Conservation (phyloP, 2,888 invertebrate species). For the Drosophila kambysellisi region DNA sequence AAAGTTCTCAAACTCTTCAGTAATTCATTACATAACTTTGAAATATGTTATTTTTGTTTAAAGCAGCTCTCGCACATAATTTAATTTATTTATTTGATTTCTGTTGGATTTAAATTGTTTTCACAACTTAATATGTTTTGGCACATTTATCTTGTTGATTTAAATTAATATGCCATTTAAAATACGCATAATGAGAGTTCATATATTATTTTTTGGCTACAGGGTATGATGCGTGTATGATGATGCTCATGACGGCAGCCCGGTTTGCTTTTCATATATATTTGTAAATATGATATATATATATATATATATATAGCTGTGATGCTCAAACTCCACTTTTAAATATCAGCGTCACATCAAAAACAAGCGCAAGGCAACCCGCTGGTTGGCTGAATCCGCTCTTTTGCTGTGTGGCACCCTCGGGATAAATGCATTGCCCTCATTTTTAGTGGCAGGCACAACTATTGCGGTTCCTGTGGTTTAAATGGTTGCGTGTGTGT, state of each 20-base stretch:
- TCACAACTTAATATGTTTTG: background rate
- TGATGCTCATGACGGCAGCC: conserved; percentile 30
- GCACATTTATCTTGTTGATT: background rate
- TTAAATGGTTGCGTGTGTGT: conserved; percentile 14
- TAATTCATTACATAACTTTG: background rate
- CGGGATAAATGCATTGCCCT: conserved; percentile 75
- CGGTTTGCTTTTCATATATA: conserved; percentile 27
- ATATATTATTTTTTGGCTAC: background rate
- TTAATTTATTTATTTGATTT: background rate
- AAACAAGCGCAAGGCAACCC: conserved; percentile 62
- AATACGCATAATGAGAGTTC: background rate
- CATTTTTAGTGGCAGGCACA: conserved; percentile 67
- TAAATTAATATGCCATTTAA: background rate
- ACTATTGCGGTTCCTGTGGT: conserved; percentile 50
- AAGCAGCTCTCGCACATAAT: background rate
- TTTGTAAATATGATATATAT: too few species aligned
- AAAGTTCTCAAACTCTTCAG: background rate
- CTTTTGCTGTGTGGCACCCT: conserved; percentile 45
- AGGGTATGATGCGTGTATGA: conserved; percentile 44
- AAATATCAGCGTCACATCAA: conserved; percentile 79
- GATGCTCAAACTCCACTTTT: conserved; percentile 71
- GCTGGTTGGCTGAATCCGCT: conserved; percentile 39
- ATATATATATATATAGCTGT: conserved; percentile 40
- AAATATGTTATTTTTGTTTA: too few species aligned
- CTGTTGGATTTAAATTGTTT: background rate